Evolutionary conservation across 2,888 invertebrate genomes (phyloP).

Genomic region (Netelia melanura): DNA sequence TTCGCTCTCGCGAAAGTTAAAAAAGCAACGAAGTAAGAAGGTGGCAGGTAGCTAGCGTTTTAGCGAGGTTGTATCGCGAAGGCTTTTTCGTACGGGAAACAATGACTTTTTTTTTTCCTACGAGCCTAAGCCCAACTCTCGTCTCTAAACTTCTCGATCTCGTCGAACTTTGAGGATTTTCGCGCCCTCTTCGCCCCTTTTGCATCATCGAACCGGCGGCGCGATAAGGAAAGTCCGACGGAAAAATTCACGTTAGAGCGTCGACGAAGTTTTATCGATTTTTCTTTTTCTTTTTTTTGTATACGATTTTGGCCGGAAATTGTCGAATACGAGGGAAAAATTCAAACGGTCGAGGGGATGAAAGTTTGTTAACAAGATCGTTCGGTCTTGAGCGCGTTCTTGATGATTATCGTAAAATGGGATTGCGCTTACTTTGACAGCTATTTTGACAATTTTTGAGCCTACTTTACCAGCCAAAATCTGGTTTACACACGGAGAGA

Average conservation of each 20-base stretch:
- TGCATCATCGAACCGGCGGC: conserved; percentile 6
- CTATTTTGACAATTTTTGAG: too few species aligned
- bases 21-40: conserved; percentile 16
- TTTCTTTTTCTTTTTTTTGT: background rate
- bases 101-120: conserved; percentile 40
- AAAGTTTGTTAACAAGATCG: conserved; percentile 47
- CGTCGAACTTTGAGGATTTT: conserved; percentile 43
- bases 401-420: conserved; percentile 2
- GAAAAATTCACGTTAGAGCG: conserved; percentile 5
- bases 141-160: conserved; percentile 28
- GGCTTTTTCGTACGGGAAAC: conserved; percentile 33
- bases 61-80: conserved; percentile 14
- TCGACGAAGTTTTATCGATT: conserved; percentile 32
- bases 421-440: too few species aligned
- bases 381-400: background rate
- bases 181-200: conserved; percentile 7
- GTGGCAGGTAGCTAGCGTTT: background rate
- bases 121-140: background rate
- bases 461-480: too few species aligned
- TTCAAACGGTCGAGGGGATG: background rate
- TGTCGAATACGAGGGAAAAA: conserved; percentile 4
- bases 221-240: background rate
- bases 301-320: too few species aligned
- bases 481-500: too few species aligned
- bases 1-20: background rate